Base-by-base conservation (phyloP, 2,888 invertebrate species). In the Melanargia galathea region DNA sequence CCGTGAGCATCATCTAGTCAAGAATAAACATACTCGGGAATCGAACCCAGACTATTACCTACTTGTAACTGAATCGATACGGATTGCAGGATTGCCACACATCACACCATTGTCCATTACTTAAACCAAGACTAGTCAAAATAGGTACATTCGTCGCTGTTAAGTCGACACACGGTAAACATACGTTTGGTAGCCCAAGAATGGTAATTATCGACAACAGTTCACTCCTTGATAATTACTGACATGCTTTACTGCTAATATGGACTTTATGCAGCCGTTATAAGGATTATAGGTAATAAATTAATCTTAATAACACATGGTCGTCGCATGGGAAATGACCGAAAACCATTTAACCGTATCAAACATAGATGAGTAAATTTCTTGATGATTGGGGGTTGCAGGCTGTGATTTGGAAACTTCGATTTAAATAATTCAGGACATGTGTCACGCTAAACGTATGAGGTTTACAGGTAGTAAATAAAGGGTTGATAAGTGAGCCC, bases 321-420 rank as follows among this genome's bases (percentile, higher is more conserved):
- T 81, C 77, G 81, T 81, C 84, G 72, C 82, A 67, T 73, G 86
- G 86, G 89, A 86, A 87, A 82, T 82, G 80, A 76, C 86, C 82
- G 78, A 84, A 85, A 84, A 86, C 84, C 86, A 84, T 90, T 91
- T 90, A 86, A 78, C 74, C 79, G 69, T 72, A 87, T 89, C 80
- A 88, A 90, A 84, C 79, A 84, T 88, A 81, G 79, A 90, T 83
- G 84, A 82, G 80, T 81, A 80, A 81, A 80, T 84, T 82, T 83
- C 79, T 74, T 67, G 74, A 80, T 89, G 84, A 89, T 89, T 90
- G 82, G 76, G 71, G 79, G 84, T 77, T 84, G 75, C 67, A 75
- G 73, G 72, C 75, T 77, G 80, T 88, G 88, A 87, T 87, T 89
- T 81, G 78, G 80, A 71, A 78, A 83, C 75, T 80, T 84, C 83